Conservation (phyloP, 2,888 invertebrate genomes). For the Physocephala rufipes region DNA sequence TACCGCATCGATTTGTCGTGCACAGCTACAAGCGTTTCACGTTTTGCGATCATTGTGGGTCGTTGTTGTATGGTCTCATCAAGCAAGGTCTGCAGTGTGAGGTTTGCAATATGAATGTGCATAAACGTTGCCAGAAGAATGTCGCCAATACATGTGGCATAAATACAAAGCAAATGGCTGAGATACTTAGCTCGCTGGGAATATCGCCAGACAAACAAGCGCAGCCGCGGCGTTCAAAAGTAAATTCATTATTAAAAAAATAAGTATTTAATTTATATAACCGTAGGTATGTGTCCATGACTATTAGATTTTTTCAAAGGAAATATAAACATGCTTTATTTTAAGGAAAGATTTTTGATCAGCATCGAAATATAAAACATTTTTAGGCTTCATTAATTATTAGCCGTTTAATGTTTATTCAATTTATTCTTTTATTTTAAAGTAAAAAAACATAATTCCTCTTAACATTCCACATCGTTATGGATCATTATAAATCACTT, state of each 20-base stretch:
- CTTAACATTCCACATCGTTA: too few species aligned
- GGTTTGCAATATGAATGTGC: slow-evolving; percentile 97
- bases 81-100: slow-evolving; percentile 97
- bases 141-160: slow-evolving; percentile 99
- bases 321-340: too few species aligned
- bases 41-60: slow-evolving; percentile 99
- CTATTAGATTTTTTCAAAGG: too few species aligned
- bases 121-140: slow-evolving; percentile 98
- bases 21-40: slow-evolving; percentile 98
- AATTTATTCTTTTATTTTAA: too few species aligned
- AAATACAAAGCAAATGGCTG: slow-evolving; percentile 96
- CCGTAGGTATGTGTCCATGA: too few species aligned
- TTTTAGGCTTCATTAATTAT: too few species aligned
- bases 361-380: too few species aligned
- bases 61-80: slow-evolving; percentile 93
- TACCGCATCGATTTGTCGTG: slow-evolving; percentile 95
- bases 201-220: slow-evolving; percentile 88
- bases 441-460: too few species aligned
- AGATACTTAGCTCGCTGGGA: slow-evolving; percentile 90
- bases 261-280: not conserved
- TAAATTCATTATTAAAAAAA: slow-evolving; percentile 48
- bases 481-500: too few species aligned
- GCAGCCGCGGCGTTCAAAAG: slow-evolving; percentile 73
- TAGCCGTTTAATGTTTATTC: too few species aligned
- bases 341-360: too few species aligned